These are phyloP conservation scores for Euura saliciscinereae DNA, from an alignment of 1,140 invertebrate species.

Conservation along the genomic window DNA sequence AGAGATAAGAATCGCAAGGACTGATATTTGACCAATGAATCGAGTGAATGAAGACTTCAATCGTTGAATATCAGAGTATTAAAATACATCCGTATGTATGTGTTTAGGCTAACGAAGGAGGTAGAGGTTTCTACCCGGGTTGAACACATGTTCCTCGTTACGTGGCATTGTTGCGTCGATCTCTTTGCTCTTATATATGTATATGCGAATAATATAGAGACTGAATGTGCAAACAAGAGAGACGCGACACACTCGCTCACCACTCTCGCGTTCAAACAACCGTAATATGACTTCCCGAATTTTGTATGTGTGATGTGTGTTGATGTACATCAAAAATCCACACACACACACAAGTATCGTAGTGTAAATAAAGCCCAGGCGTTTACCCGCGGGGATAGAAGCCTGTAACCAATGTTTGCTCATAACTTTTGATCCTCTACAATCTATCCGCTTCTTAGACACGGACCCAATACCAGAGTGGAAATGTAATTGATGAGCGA, in stretches of 20 bases:
- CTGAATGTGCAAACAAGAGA: not conserved
- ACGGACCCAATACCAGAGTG: no score
- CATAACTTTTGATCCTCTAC: slow-evolving; percentile 9
- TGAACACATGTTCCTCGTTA: slow-evolving; percentile 54
- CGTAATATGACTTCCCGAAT: no score
- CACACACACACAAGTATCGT: no score
- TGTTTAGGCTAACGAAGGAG: slow-evolving; percentile 39
- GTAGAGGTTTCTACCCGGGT: slow-evolving; percentile 30
- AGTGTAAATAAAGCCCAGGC: no score
- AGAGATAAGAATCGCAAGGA: no score
- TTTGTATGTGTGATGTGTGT: slow-evolving; percentile 12
- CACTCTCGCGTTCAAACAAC: no score
- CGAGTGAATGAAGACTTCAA: no score
- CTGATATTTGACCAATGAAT: no score
- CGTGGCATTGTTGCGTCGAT: slow-evolving; percentile 50
- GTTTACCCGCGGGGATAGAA: not conserved
- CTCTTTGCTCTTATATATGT: not conserved
- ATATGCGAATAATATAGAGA: not conserved
- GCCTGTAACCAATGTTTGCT: slow-evolving; percentile 12
- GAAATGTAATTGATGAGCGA: no score
- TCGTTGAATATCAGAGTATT: no score
- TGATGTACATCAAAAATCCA: not conserved
- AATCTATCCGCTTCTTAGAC: no score
- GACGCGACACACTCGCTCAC: not conserved
- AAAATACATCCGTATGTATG: no score